Base-by-base conservation (phyloP, 2,113 vertebrate genomes). In the Typhlomys cinereus region DNA sequence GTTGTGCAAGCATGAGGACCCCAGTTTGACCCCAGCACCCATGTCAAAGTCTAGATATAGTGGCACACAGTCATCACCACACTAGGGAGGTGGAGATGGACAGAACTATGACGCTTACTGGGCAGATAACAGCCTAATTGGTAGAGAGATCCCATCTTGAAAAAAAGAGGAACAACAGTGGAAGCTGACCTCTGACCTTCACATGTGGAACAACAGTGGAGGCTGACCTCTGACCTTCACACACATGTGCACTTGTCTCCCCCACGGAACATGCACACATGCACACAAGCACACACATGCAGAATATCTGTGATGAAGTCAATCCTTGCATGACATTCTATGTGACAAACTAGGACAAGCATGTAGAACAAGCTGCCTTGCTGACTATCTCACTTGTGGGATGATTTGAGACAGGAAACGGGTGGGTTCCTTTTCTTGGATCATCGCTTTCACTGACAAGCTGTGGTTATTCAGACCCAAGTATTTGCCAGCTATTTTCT, bases 401-500 rank as follows among this genome's bases (percentile, higher is more conserved):
- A 75, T 67, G 34, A 50, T 87, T 81, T 92, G 39, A 85, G 64
- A 17, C 48, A 20, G n/a, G 17, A 71, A 85, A 69, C 20, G 18
- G 80, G 46, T 36, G 36, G 46, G 36, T 59, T 66, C 18, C 41
- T 89, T 95, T 84, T 88, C 85, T 25, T 2, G 23, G 74, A 92
- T 94, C 23, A 83, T 7, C 64, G 75, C 25, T 90, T 85, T 79
- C 52, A 80, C 81, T 54, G 82, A 88, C 85, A 93, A 84, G 92
- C 62, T 80, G 50, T 52, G 48, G 79, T 90, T 93, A 75, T 78
- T 83, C 70, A 92, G 41, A 89, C 59, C 70, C 78, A 84, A 79
- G 57, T 67, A 70, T 87, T 31, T 90, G 88, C 90, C 85, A 95
- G 85, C 62, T 67, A 74, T 84, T 91, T 95, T 96, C 80, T 88